Conservation (phyloP, 2,888 invertebrate species). For the Cerastoderma edule region DNA sequence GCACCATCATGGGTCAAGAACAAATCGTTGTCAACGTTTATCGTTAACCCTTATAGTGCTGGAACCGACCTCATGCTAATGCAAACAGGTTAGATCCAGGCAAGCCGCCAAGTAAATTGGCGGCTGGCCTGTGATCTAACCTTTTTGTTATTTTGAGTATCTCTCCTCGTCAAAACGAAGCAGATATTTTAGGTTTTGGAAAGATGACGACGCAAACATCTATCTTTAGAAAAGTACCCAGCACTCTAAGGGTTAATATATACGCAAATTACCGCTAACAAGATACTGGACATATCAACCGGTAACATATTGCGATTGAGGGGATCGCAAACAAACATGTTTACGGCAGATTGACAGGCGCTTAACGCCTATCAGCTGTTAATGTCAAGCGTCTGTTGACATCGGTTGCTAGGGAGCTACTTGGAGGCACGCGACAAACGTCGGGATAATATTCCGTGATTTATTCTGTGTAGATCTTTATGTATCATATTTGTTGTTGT, state of each 20-base stretch:
- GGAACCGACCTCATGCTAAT: no score
- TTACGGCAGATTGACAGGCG: constrained; percentile 9
- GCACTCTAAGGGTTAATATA: not conserved
- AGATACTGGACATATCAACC: not conserved
- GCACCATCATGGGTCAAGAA: no score
- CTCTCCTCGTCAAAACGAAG: no score
- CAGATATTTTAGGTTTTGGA: no score
- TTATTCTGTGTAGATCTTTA: not conserved
- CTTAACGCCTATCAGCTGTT: constrained; percentile 5
- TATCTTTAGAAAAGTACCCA: no score
- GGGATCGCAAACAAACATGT: constrained; percentile 12
- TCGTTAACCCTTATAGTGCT: no score
- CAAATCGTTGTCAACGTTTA: no score
- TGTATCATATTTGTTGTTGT: not conserved
- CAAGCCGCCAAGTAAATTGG: no score
- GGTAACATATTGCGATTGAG: constrained; percentile 3
- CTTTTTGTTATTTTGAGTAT: no score
- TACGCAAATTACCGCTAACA: not conserved
- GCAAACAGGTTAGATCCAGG: no score
- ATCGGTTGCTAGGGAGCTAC: not conserved
- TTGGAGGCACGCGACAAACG: constrained; percentile 1
- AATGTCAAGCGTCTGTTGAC: constrained; percentile 6
- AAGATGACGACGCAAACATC: no score
- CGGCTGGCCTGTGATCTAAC: no score
- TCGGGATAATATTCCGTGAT: not conserved